Evolutionary conservation across 2,797 vertebrate species (phyloP).

Genomic region (Rhinichthys osculus): DNA sequence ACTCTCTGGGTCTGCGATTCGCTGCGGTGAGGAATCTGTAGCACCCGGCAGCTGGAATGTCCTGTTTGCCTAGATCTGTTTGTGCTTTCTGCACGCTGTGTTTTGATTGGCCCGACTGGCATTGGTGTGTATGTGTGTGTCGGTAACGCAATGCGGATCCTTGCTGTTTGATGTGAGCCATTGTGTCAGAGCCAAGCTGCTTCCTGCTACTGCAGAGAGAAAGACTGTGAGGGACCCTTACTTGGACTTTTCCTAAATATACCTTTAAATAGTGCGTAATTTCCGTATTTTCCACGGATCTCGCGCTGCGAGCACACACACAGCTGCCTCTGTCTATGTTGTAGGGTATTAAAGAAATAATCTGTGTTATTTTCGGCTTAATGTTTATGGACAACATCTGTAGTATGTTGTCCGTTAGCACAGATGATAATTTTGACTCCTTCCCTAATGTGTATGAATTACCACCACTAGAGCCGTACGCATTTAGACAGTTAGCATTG

Average conservation of each 20-base stretch:
- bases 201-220: conserved; percentile 77
- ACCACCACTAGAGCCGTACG: background rate
- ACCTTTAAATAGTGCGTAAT: conserved; percentile 58
- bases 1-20: conserved; percentile 70
- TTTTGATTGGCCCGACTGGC: conserved; percentile 66
- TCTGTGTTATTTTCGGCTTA: background rate
- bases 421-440: background rate
- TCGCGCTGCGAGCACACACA: background rate
- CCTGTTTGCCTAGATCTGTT: conserved; percentile 84
- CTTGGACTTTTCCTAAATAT: conserved; percentile 56
- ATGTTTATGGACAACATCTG: conserved; percentile 9
- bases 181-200: conserved; percentile 84
- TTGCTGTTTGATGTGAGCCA: conserved; percentile 84
- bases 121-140: conserved; percentile 59
- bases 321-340: background rate
- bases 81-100: conserved; percentile 61
- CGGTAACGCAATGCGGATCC: conserved; percentile 69
- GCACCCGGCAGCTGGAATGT: conserved; percentile 85
- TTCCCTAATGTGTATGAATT: background rate
- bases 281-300: conserved; percentile 18
- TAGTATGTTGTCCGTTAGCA: background rate
- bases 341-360: background rate
- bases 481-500: background rate
- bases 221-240: conserved; percentile 44
- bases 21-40: conserved; percentile 80